Evolutionary conservation across 2,888 invertebrate species (phyloP), one percentile per base, ranked within the genome.

Genomic region (Acrocyrtus sp.): DNA sequence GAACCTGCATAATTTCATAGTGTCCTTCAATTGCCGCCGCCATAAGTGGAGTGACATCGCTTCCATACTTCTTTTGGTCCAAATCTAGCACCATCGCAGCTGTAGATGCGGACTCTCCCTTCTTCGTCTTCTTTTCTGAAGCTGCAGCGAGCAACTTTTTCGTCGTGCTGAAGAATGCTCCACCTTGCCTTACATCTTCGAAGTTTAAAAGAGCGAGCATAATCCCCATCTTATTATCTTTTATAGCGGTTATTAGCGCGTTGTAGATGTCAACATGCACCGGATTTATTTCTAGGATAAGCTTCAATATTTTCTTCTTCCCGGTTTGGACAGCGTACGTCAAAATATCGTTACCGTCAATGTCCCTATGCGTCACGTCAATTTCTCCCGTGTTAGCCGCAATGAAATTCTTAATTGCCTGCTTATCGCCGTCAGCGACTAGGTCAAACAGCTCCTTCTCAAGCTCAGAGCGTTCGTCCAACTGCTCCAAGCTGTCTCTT

Each of bases 21-120:
- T 90, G 89, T 6, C 91, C 91, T 79, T 87, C 87, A 81, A 90
- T 90, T 3, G 91, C 90, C 10, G 92, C 91, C 15, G 92, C 85
- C 54, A 90, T 88, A 27, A 92, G 84, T 0, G 92, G 91, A 0
- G 91, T 91, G 6, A 91, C 86, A 82, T 91, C 88, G 15, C 89
- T 88, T 0, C 90, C 61, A 22, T 34, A 62, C 47, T 50, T 43
- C 24, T 17, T 41, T 1, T 34, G 3, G 17, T 62, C 53, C 19
- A 63, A 43, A 4, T 39, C n/a, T 6, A 26, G n/a, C 26, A 8
- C 10, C 8, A n/a, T 29, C 57, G 27, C 50, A 50, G 21, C 17
- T 43, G 21, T 24, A 15, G 70, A 85, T 84, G 3, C 65, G 22
- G 27, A 39, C 3, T 19, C 29, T 47, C 47, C 48, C 47, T 60